phyloP scores from a whole-genome alignment of 2,888 invertebrate genomes.

The Miltochrista miniata region DNA sequence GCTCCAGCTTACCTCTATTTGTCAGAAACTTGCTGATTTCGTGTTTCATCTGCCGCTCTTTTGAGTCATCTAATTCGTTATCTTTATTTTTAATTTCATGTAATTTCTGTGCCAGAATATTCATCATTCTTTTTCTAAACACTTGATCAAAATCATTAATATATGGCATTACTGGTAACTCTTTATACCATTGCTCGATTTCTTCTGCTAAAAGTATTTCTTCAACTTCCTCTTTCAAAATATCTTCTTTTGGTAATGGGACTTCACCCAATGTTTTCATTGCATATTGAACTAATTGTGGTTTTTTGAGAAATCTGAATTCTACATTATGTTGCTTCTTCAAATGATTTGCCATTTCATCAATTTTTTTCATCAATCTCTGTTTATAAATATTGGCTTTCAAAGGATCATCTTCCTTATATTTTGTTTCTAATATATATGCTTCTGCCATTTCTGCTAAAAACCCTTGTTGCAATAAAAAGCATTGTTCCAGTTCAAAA shows the following conservation, averaged over 20 bases:
- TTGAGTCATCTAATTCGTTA: slow-evolving; percentile 22
- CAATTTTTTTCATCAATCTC: slow-evolving; percentile 42
- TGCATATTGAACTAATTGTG: slow-evolving; percentile 33
- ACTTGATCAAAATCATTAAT: slow-evolving; percentile 34
- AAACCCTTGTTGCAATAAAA: slow-evolving; percentile 29
- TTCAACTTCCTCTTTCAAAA: slow-evolving; percentile 51
- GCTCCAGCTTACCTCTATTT: slow-evolving; percentile 33
- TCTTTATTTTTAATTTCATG: slow-evolving; percentile 40
- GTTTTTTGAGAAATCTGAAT: slow-evolving; percentile 35
- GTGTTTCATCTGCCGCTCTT: slow-evolving; percentile 41
- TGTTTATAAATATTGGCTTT: slow-evolving; percentile 50
- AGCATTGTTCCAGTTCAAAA: slow-evolving; percentile 24
- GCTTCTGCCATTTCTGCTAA: slow-evolving; percentile 45
- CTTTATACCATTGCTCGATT: slow-evolving; percentile 55
- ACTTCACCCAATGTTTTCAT: slow-evolving; percentile 48
- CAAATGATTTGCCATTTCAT: slow-evolving; percentile 41
- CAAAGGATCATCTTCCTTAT: slow-evolving; percentile 46
- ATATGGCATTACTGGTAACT: slow-evolving; percentile 41
- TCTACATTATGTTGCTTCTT: slow-evolving; percentile 35
- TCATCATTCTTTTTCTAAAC: slow-evolving; percentile 42
- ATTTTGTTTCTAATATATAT: slow-evolving; percentile 45
- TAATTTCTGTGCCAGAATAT: slow-evolving; percentile 45
- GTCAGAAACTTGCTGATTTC: slow-evolving; percentile 46
- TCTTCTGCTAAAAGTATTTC: slow-evolving; percentile 57
- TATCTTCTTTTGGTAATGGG: slow-evolving; percentile 44